Base-by-base conservation (phyloP, 2,797 vertebrate genomes). In the Paedocypris micromegethes region DNA sequence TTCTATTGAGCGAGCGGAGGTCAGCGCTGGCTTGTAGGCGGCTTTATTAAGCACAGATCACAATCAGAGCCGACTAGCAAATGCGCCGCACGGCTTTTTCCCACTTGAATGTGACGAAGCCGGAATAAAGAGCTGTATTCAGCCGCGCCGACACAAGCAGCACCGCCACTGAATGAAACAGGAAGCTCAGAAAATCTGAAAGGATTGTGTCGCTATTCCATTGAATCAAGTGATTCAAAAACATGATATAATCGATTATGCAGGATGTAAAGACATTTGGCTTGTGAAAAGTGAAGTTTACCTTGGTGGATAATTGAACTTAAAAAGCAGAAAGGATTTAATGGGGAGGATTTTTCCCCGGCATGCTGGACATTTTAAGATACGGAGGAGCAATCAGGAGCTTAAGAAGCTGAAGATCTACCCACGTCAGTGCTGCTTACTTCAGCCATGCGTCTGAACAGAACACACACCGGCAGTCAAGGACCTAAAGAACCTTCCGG, bases 381-480 rank as follows among this genome's bases (percentile, higher is more conserved):
- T n/a, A 37, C 2, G 64, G 55, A 76, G 6, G 43, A 53, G 45
- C 47, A 51, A 23, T 78, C 59, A 50, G 1, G 23, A 68, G 43
- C 58, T 61, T 56, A 6, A 38, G 7, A 59, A 67, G 4, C 6
- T 51, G 60, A 37, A 55, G 62, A 49, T 87, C 81, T 86, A 86
- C 80, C 80, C 70, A 58, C 23, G 45, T 75, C 71, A 66, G 69
- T 39, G 66, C 9, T 5, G 43, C 55, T 61, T 50, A 9, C 60
- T 53, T 70, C 75, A 82, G 81, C 74, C 77, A 79, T 84, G 82
- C 67, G 81, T 78, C 81, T 78, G 76, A 62, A 75, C 60, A 78
- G 70, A 81, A 83, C 75, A 79, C 52, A 83, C 52, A 80, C 49
- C 23, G 23, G 23, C 23, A 49, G 70, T 64, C 61, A 64, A 5